Base-by-base conservation (phyloP, 2,888 invertebrate species). In the Nomada ferruginata region DNA sequence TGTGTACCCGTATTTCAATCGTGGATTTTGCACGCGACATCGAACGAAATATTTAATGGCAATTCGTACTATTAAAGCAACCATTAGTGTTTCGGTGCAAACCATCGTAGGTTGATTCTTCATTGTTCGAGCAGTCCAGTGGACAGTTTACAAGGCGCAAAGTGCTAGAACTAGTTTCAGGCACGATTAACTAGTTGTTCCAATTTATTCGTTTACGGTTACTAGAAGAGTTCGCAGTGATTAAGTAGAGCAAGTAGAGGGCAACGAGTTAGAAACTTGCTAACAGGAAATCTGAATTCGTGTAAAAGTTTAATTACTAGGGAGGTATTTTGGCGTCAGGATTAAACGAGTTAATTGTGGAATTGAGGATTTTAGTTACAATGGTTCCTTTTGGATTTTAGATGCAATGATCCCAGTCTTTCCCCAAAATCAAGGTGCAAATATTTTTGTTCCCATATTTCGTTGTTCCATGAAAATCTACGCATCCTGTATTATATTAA, bases 151-250 rank as follows among this genome's bases (percentile, higher is more conserved):
- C 36, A n/a, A 26, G 9, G n/a, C 15, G 15, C 29, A n/a, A 29
- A 47, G 13, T 15, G 69, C 10, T 3, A 13, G 2, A 10, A 9
- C 15, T n/a, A 69, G 26, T 59, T 69, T 15, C 59, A 10, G 13
- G 69, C 59, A n/a, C 23, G 57, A 69, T 69, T 69, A 59, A n/a
- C 44, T 59, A 29, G 29, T 23, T 59, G 69, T 57, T n/a, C 10
- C 29, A 69, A 59, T 47, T 69, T 47, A 18, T 29, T 59, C 47
- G 26, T 15, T 29, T 29, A 26, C n/a, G n/a, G 69, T 47, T 47
- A 26, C 15, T 11, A n/a, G n/a, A 11, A 1, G 13, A 44, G 44
- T 42, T 15, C 18, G 26, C 10, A 9, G 26, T 44, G 15, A 55
- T 57, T 11, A 29, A 23, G 42, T 7, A n/a, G 47, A 44, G 29